Percentiles rank a stretch among this genome's conserved stretches.
Evolutionary conservation across 2,113 vertebrate species (phyloP).

Genomic region (Bubo blakistoni): DNA sequence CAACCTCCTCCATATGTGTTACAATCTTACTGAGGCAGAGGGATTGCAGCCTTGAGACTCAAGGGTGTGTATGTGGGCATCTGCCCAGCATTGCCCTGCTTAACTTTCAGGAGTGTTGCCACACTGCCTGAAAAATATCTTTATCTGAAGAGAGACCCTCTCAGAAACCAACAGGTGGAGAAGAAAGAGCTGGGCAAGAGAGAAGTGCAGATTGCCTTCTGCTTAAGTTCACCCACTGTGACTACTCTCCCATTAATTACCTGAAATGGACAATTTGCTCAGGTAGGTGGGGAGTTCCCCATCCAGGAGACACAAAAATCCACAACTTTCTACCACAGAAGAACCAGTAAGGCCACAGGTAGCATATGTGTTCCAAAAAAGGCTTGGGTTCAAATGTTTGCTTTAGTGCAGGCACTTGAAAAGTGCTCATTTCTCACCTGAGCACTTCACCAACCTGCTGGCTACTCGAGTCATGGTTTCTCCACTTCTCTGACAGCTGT

Average conservation of each 20-base stretch:
- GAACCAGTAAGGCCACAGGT: background rate
- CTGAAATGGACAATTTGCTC: background rate
- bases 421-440: background rate
- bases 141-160: background rate
- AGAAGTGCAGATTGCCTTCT: background rate
- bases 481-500: background rate
- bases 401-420: background rate
- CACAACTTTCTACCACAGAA: background rate
- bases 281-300: background rate
- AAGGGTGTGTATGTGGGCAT: background rate
- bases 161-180: background rate
- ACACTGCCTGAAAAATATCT: background rate
- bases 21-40: background rate
- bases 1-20: accelerated
- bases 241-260: background rate
- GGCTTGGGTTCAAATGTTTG: background rate
- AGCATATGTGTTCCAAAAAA: background rate
- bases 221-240: background rate
- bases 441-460: background rate
- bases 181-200: background rate
- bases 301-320: background rate
- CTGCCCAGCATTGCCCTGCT: background rate
- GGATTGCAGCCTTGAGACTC: background rate
- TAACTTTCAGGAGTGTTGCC: background rate
- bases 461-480: background rate